Percentiles rank a stretch among this genome's conserved stretches.
These are phyloP conservation scores for Gulo gulo DNA, from an alignment of 2,113 vertebrate species.

Conservation along the genomic window DNA sequence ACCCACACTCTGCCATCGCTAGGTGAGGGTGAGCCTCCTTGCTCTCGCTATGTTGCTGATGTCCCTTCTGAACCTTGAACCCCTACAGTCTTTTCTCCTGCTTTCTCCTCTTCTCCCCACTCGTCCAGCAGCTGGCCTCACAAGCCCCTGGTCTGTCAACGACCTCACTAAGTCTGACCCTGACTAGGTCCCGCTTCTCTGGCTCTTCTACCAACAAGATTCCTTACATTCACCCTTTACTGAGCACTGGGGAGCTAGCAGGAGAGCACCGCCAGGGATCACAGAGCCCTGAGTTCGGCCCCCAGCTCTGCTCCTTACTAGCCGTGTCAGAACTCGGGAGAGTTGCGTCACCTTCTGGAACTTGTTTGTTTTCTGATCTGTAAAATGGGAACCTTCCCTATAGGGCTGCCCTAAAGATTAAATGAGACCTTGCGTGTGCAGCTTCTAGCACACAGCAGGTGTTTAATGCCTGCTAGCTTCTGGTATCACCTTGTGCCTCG, in stretches of 20 bases:
- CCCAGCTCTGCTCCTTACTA: neutral
- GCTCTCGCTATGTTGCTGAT: no score
- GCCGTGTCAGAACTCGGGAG: neutral
- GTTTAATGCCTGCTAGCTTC: neutral
- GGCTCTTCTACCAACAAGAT: neutral
- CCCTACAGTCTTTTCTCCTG: neutral
- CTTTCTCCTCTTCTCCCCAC: neutral
- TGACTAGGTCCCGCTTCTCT: neutral
- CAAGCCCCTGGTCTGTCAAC: neutral
- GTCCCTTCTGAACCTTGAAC: neutral
- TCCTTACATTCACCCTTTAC: neutral
- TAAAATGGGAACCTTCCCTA: neutral
- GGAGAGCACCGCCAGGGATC: neutral
- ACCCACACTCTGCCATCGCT: neutral
- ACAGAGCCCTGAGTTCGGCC: neutral
- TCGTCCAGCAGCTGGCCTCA: neutral
- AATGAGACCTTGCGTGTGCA: neutral
- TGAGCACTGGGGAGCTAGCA: neutral
- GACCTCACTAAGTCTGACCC: neutral
- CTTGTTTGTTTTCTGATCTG: constrained; percentile 6
- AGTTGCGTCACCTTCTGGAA: neutral
- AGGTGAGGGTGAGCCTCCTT: neutral
- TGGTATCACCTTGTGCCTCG: neutral
- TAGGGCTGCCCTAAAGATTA: neutral
- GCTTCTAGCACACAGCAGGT: neutral